Base-by-base conservation (phyloP, 2,888 invertebrate genomes). In the Sceliomorpha sp. region DNA sequence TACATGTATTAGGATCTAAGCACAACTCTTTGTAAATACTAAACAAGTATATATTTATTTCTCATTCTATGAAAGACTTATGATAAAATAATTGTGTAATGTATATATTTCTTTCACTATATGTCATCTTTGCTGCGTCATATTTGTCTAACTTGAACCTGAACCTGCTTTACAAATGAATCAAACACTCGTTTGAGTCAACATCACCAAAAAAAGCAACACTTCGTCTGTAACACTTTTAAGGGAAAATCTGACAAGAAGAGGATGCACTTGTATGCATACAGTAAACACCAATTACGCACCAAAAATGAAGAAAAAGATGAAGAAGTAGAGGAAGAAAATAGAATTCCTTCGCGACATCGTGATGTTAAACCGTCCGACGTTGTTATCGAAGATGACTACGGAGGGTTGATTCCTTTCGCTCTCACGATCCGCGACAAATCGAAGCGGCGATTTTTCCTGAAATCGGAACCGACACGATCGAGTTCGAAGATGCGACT, bases 401-500 rank as follows among this genome's bases (percentile, higher is more conserved):
- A 26, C 24, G 27, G 13, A 31, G 15, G 8, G 29, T 7, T 27
- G 8, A n/a, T n/a, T n/a, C 12, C 13, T 31, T 60, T 48, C 66
- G 55, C 51, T 50, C 37, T 66, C 62, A 59, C 69, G 69, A 34
- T 34, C 36, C 55, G 58, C 62, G 66, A 63, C 45, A 27, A 45
- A 31, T 45, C 36, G 37, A 31, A 32, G 47, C 34, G 27, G 39
- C 37, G 51, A 40, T 15, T 44, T 47, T 39, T 24, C 14, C 9
- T 34, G 53, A 29, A 15, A 17, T 36, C 10, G 68, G 63, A 69
- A 82, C 84, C 83, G 79, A 80, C 81, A 76, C 78, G 77, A 76
- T 76, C 76, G 76, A 76, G 78, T 75, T 82, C 81, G 78, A 76
- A 66, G 79, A 83, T 80, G 80, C 81, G 83, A 86, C 85, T 86